Conservation (phyloP, 2,797 vertebrate species). For the Momotus momota region DNA sequence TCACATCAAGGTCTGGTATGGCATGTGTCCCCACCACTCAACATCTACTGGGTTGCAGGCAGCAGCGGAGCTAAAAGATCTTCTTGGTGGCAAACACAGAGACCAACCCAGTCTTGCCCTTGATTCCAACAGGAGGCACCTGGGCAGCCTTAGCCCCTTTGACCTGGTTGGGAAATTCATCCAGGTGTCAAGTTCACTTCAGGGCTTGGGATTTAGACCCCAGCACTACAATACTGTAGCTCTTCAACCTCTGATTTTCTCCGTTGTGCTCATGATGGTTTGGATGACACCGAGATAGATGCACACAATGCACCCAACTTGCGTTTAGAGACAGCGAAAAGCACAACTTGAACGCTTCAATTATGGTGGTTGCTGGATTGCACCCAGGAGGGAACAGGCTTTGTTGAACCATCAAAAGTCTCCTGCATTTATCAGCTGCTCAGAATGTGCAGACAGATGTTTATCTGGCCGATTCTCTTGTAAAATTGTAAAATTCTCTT, state of each 20-base stretch:
- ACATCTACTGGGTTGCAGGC: no score
- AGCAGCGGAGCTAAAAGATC: no score
- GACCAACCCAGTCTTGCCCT: no score
- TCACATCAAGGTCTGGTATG: no score
- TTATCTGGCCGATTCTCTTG: background rate
- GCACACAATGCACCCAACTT: background rate
- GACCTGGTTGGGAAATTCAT: no score
- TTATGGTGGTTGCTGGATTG: background rate
- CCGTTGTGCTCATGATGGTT: background rate
- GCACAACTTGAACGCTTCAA: background rate
- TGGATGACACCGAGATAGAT: background rate
- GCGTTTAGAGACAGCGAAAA: background rate
- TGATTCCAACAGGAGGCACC: no score
- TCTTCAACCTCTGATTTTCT: background rate
- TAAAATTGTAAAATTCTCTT: background rate
- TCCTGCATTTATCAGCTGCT: background rate
- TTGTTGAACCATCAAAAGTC: slow-evolving; percentile 29
- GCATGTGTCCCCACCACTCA: no score
- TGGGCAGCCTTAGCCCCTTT: no score
- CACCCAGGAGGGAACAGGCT: background rate
- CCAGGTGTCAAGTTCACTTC: no score
- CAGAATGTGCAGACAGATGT: slow-evolving; percentile 33
- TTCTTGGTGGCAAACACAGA: no score
- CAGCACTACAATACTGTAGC: background rate
- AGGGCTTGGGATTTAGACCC: no score